These are phyloP conservation scores for Nothobranchius furzeri DNA, from an alignment of 2,113 vertebrate species.

Conservation along the genomic window DNA sequence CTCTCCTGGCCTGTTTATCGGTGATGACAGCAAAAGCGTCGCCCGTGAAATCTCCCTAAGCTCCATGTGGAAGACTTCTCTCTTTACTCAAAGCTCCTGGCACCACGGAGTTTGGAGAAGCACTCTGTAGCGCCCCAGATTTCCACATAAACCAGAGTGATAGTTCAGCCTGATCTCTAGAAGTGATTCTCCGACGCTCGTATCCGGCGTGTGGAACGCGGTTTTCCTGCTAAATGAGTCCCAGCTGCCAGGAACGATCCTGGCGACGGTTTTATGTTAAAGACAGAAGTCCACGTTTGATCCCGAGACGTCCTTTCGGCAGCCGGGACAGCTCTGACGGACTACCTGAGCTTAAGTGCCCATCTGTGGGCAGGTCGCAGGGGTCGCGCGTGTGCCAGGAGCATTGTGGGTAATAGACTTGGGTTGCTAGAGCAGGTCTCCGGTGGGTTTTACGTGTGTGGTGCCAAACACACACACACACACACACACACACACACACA, in stretches of 20 bases:
- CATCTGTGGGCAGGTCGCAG: conserved; percentile 42
- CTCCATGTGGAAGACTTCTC: conserved; percentile 42
- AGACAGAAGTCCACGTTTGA: conserved; percentile 7
- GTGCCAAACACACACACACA: conserved; percentile 48
- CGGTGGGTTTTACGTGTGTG: conserved; percentile 48
- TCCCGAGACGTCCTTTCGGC: not conserved
- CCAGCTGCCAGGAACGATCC: not conserved
- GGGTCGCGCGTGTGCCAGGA: conserved; percentile 58
- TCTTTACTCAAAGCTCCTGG: conserved; percentile 21
- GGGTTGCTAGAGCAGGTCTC: conserved; percentile 56
- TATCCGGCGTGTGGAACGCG: not conserved
- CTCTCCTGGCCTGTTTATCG: conserved; percentile 62
- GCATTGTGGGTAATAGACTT: conserved; percentile 47
- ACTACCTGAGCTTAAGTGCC: conserved; percentile 51
- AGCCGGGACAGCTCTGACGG: conserved; percentile 57
- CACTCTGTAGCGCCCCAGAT: not conserved
- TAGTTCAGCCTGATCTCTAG: not conserved
- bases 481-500: not conserved
- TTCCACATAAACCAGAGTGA: conserved; percentile 23
- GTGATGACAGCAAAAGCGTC: conserved; percentile 52
- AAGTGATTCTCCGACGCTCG: no score
- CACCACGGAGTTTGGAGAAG: conserved; percentile 18
- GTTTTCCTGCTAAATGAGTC: conserved; percentile 3
- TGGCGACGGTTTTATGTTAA: not conserved
- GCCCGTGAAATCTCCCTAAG: conserved; percentile 49